Evolutionary conservation across 2,888 invertebrate genomes (phyloP).

Genomic region (Lobophora halterata): DNA sequence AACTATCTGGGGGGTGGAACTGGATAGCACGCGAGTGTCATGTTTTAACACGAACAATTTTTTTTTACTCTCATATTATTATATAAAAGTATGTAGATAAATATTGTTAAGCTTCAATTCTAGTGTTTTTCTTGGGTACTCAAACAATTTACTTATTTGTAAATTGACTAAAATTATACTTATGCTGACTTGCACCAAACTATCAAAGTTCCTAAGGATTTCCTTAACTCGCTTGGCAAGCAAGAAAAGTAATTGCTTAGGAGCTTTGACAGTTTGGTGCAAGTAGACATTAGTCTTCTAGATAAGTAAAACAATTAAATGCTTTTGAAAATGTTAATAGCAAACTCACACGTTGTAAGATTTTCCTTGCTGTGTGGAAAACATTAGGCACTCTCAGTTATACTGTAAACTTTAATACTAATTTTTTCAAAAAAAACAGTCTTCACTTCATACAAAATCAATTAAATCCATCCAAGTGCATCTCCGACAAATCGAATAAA

Average conservation of each 20-base stretch:
- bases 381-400: constrained; percentile 8
- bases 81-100: background rate
- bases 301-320: too few relatives aligned
- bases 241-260: too few relatives aligned
- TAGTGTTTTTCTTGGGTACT: too few relatives aligned
- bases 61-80: background rate
- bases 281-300: too few relatives aligned
- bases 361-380: constrained; percentile 13
- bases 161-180: too few relatives aligned
- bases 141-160: too few relatives aligned
- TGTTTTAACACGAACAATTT: too few relatives aligned
- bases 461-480: constrained; percentile 25
- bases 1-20: constrained; percentile 24
- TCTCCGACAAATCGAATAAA: constrained; percentile 36
- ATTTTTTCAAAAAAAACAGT: constrained; percentile 1
- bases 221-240: too few relatives aligned
- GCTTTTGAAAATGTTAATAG: constrained; percentile 3
- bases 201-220: too few relatives aligned
- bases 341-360: background rate
- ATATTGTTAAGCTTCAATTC: background rate
- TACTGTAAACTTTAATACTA: too few relatives aligned
- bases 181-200: too few relatives aligned
- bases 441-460: constrained; percentile 22
- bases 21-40: constrained; percentile 22
- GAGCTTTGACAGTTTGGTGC: too few relatives aligned